Evolutionary conservation across 2,113 vertebrate genomes (phyloP), one percentile per base, ranked within the genome.

Genomic region (Ovis canadensis): DNA sequence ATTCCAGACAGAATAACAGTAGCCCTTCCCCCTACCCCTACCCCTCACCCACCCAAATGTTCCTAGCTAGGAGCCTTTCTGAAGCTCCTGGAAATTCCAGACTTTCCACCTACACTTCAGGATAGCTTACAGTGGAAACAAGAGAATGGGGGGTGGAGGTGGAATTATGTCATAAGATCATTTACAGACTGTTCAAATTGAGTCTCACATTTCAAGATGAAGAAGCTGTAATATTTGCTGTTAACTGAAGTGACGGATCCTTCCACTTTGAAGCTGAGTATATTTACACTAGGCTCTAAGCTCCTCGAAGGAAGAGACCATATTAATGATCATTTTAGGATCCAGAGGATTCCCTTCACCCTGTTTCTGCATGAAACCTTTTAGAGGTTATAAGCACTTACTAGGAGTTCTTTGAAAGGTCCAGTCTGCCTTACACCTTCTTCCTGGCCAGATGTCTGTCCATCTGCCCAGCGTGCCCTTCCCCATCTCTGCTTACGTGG

Each of bases 21-120:
- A 48, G n/a, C 10, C 21, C 0, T 1, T 21, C 17, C 64, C 64
- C 7, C 14, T 0, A 17, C 31, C 31, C 15, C 62, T 17, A 16
- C 29, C 25, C 36, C 15, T 17, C 2, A 3, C 27, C 31, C 15
- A 2, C 36, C 23, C 23, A 52, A 55, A 13, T 29, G 1, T 48
- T 88, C 33, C 55, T 45, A 54, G 52, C 9, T 33, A 82, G 55
- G 23, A n/a, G 11, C 3, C 27, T 93, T 91, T 40, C 21, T 71
- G 71, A 96, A 81, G 29, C 27, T 55, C 19, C 13, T 92, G 54
- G 40, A 67, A 57, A 97, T 67, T 15, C 84, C 29, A 85, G 5
- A 57, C 29, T 33, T 67, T 17, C 15, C 40, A 45, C n/a, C 19
- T 50, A 74, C 29, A n/a, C 17, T 94, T 45, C 43, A 23, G 71